A percentile compares a stretch with the other conserved stretches of the same genome.
Evolutionary conservation across 2,888 invertebrate species (phyloP).

Genomic region (Aspidapion aeneum): DNA sequence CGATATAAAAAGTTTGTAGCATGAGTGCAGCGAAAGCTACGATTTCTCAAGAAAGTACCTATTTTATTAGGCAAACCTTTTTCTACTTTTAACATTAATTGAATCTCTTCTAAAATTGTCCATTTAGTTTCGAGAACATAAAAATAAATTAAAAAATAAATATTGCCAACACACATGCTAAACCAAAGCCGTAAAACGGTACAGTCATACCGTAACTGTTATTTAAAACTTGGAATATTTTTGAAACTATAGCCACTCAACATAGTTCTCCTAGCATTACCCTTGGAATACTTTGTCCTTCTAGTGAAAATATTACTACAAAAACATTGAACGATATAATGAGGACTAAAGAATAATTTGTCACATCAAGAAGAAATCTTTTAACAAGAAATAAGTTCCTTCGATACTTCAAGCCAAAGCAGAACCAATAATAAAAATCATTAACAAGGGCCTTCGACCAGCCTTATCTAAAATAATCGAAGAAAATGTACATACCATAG

Average conservation of each 20-base stretch:
- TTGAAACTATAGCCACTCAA: constrained; percentile 51
- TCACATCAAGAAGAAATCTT: constrained; percentile 43
- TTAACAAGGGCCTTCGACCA: too few species aligned
- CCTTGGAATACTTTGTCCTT: constrained; percentile 53
- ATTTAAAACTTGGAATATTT: constrained; percentile 51
- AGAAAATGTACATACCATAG: too few species aligned
- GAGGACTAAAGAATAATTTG: constrained; percentile 45
- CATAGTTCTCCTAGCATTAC: constrained; percentile 54
- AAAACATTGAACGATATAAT: constrained; percentile 49
- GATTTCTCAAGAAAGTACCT: too few species aligned
- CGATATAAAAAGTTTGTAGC: too few species aligned
- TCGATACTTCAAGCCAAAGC: constrained; percentile 46
- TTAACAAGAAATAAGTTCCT: constrained; percentile 50
- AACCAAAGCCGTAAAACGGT: constrained; percentile 62
- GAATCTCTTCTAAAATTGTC: too few species aligned
- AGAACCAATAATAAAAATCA: too few species aligned
- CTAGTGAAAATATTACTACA: constrained; percentile 51
- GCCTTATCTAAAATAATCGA: too few species aligned
- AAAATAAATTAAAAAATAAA: constrained; percentile 58
- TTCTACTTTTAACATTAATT: too few species aligned
- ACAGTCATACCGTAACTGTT: constrained; percentile 59
- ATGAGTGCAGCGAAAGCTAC: too few species aligned
- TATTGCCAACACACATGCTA: constrained; percentile 57
- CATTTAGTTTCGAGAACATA: too few species aligned
- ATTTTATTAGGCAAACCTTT: too few species aligned